Evolutionary conservation across 2,113 vertebrate genomes (phyloP).

Genomic region (Eolophus roseicapilla): DNA sequence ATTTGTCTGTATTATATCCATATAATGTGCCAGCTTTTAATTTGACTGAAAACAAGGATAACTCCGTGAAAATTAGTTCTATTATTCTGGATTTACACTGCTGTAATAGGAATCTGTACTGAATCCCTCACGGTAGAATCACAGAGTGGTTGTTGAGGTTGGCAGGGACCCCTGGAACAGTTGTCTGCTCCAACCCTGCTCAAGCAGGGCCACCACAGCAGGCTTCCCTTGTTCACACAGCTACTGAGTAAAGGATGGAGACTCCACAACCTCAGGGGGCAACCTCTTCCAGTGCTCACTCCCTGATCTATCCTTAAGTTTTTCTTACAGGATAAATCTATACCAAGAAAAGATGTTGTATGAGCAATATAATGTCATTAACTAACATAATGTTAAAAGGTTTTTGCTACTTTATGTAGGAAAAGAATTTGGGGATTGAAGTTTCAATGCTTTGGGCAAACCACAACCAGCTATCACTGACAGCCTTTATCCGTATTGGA

Average conservation of each 20-base stretch:
- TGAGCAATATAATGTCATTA: background rate
- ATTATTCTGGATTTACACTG: background rate
- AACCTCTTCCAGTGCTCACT: background rate
- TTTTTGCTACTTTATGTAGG: background rate
- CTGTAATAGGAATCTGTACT: background rate
- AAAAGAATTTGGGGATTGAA: background rate
- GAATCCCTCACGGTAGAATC: background rate
- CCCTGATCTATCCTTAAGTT: background rate
- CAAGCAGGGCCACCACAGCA: background rate
- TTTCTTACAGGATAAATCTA: background rate
- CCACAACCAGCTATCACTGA: background rate
- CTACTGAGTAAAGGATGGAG: background rate
- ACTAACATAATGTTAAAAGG: background rate
- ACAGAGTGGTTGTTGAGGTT: background rate
- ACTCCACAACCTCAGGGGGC: background rate
- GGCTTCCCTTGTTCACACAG: accelerated
- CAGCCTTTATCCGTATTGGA: background rate
- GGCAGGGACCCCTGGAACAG: background rate
- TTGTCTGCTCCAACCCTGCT: background rate
- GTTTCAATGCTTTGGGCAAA: background rate
- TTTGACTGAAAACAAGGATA: background rate
- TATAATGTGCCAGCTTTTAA: background rate
- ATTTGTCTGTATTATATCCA: background rate
- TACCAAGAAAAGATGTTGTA: background rate
- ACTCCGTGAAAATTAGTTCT: background rate